These are phyloP conservation scores for Sphenopsis melanotis DNA, from an alignment of 2,797 vertebrate species.

Conservation along the genomic window DNA sequence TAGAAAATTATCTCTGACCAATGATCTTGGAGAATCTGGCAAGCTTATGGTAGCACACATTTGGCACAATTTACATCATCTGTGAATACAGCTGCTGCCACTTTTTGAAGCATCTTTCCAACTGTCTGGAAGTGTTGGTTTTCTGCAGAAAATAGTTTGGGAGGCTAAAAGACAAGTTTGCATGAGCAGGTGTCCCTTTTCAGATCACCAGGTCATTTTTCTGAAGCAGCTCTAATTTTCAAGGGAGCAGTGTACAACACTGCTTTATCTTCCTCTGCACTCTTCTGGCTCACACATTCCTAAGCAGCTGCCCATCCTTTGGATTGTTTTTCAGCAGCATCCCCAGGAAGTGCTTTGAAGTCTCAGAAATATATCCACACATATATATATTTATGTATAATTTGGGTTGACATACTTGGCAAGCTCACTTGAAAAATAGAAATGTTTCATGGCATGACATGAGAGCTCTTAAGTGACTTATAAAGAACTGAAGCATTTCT, in stretches of 20 bases:
- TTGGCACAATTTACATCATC: not conserved
- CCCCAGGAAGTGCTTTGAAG: constrained; percentile 73
- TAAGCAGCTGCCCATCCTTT: constrained; percentile 36
- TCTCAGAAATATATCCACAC: constrained; percentile 44
- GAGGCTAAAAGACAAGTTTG: not conserved
- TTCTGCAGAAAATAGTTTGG: not conserved
- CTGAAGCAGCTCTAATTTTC: not conserved
- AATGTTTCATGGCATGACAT: constrained; percentile 68
- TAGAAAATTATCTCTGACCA: not conserved
- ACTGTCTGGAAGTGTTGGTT: not conserved
- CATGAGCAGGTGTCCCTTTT: not conserved
- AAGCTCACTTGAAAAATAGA: constrained; percentile 55
- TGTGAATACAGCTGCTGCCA: not conserved
- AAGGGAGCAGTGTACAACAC: not conserved
- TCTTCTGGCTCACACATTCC: constrained; percentile 15
- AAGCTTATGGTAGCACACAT: not conserved
- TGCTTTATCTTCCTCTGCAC: not conserved
- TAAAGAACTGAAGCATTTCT: constrained; percentile 62
- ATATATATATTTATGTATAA: constrained; percentile 35
- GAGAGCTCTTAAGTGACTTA: constrained; percentile 65
- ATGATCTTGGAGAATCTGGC: not conserved
- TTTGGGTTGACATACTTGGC: constrained; percentile 71
- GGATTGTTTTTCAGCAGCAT: constrained; percentile 59
- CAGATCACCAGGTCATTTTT: not conserved
- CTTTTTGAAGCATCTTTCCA: not conserved